Percentiles rank a stretch among this genome's conserved stretches.
Conservation (phyloP, 2,888 invertebrate species). For the Apodemia duryi region DNA sequence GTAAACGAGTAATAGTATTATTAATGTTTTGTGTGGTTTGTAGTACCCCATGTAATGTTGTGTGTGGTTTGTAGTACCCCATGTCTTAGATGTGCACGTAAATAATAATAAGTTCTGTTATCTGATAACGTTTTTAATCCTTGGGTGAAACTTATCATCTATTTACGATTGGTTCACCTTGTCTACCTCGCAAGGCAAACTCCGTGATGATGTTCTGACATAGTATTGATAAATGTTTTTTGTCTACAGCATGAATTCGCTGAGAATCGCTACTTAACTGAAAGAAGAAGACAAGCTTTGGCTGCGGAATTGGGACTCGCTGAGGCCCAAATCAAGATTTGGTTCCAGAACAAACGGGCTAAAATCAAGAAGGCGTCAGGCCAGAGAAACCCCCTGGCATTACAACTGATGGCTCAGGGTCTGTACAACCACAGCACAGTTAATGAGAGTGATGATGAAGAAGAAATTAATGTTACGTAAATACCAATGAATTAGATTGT, state of each 20-base stretch:
- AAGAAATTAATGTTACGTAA: conserved; percentile 34
- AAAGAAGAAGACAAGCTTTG: conserved; percentile 92
- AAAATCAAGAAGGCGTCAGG: conserved; percentile 96
- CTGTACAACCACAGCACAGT: conserved; percentile 89
- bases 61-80: too few relatives aligned
- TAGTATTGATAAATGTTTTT: conserved; percentile 8
- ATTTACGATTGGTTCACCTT: too few relatives aligned
- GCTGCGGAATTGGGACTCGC: conserved; percentile 95
- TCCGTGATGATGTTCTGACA: neutral
- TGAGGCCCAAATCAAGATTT: conserved; percentile 98
- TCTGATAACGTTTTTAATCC: too few relatives aligned
- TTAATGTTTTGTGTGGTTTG: too few relatives aligned
- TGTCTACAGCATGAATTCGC: conserved; percentile 88
- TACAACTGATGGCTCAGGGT: conserved; percentile 96
- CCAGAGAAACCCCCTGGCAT: conserved; percentile 89
- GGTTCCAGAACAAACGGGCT: conserved; percentile 98
- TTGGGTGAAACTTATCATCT: too few relatives aligned
- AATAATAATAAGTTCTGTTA: too few relatives aligned
- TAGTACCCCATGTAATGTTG: too few relatives aligned
- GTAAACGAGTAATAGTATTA: too few relatives aligned
- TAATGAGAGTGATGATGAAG: conserved; percentile 36
- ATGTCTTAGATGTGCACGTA: too few relatives aligned
- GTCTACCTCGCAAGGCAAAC: too few relatives aligned
- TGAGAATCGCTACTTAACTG: conserved; percentile 95
- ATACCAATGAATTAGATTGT: neutral